Percentiles rank a stretch among this genome's conserved stretches.
Evolutionary conservation across 2,113 vertebrate species (phyloP).

Genomic region (Lasiurus borealis): DNA sequence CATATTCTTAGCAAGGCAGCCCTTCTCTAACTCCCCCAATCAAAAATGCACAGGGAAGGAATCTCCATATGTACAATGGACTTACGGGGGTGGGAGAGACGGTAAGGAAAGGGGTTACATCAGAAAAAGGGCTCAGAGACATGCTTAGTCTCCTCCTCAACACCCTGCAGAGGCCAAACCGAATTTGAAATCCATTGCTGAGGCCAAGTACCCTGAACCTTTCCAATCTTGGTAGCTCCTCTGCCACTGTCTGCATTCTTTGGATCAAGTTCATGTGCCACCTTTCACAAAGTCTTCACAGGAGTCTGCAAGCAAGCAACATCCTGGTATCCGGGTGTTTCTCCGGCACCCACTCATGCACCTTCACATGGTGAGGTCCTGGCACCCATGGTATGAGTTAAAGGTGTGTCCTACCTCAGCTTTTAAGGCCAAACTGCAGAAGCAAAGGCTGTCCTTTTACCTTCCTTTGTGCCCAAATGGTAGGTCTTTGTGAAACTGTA

Average conservation of each 20-base stretch:
- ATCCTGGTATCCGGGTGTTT: background rate
- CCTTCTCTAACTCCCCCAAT: background rate
- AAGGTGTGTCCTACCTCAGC: background rate
- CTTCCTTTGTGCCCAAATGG: background rate
- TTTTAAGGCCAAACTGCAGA: background rate
- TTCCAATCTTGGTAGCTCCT: background rate
- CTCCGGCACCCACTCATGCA: fast-evolving
- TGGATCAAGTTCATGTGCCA: background rate
- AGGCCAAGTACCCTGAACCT: background rate
- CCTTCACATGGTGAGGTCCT: background rate
- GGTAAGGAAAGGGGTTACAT: no score
- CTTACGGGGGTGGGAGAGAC: no score
- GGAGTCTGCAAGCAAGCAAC: background rate
- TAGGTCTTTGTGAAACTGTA: background rate
- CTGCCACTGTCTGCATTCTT: background rate
- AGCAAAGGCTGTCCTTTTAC: background rate
- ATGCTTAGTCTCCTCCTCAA: background rate
- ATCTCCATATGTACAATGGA: background rate
- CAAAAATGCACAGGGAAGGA: background rate
- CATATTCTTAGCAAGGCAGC: background rate
- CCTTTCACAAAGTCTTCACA: background rate
- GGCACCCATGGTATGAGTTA: background rate
- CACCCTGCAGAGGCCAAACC: background rate
- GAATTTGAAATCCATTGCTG: background rate
- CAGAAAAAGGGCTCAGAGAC: background rate